Evolutionary conservation across 2,888 invertebrate genomes (phyloP).

Genomic region (Polymixis flavicincta): DNA sequence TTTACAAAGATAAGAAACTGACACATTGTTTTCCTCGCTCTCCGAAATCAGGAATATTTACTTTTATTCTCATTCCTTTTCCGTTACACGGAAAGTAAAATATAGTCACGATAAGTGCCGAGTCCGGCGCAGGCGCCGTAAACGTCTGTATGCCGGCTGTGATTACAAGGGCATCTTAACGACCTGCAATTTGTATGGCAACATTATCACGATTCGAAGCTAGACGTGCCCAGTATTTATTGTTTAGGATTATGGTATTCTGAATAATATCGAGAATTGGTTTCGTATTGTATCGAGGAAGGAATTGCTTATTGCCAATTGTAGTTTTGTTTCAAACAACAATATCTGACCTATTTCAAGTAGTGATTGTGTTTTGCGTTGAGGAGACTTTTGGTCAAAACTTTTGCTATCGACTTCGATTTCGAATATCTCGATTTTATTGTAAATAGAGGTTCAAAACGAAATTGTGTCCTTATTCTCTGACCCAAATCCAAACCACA

Average conservation of each 20-base stretch:
- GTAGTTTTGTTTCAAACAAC: not conserved
- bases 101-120: constrained; percentile 41
- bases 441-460: not conserved
- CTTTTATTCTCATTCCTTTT: constrained; percentile 27
- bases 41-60: constrained; percentile 19
- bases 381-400: not conserved
- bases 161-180: constrained; percentile 49
- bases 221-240: constrained; percentile 45
- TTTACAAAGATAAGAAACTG: constrained; percentile 11
- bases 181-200: constrained; percentile 39
- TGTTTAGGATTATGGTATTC: constrained; percentile 27
- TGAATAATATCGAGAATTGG: constrained; percentile 40
- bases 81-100: constrained; percentile 33
- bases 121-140: constrained; percentile 21
- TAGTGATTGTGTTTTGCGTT: not conserved
- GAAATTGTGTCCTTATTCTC: not conserved
- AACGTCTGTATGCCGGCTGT: constrained; percentile 24
- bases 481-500: not conserved
- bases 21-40: constrained; percentile 20
- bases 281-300: constrained; percentile 26
- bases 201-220: constrained; percentile 50
- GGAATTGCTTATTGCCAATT: not conserved
- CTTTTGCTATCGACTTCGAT: not conserved
- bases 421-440: not conserved
- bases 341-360: too few species aligned